phyloP scores from a whole-genome alignment of 2,113 vertebrate genomes.

The Grantiella picta region DNA sequence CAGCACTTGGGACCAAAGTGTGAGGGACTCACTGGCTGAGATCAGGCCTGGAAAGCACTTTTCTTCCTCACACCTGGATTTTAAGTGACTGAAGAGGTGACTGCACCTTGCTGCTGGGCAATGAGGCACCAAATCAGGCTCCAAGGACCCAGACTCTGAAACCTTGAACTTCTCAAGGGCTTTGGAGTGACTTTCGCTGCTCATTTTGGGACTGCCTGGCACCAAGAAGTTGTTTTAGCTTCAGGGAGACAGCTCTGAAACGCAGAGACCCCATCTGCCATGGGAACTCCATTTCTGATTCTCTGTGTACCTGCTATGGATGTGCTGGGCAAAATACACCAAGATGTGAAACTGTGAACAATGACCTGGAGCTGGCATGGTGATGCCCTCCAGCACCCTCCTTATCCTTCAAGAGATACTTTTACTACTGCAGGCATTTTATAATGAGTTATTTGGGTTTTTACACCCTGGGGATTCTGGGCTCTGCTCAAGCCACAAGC shows the following conservation, averaged over 20 bases:
- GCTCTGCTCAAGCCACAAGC: not conserved
- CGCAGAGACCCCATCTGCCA: not conserved
- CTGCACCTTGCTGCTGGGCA: not conserved
- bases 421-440: not conserved
- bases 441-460: not conserved
- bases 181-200: not conserved
- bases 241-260: not conserved
- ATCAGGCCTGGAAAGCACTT: not conserved
- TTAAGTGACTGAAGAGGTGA: not conserved
- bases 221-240: not conserved
- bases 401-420: not conserved
- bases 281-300: not conserved
- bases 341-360: not conserved
- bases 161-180: not conserved
- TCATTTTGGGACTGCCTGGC: not conserved
- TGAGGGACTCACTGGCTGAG: not conserved
- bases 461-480: not conserved
- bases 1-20: not conserved
- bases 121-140: not conserved
- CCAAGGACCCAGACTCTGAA: not conserved
- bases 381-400: not conserved
- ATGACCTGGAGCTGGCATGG: not conserved
- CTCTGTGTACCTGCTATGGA: accelerated
- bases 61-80: not conserved
- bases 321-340: not conserved